Percentiles rank a stretch among this genome's conserved stretches.
Conservation (phyloP, 2,113 vertebrate genomes). For the Gallinago media region DNA sequence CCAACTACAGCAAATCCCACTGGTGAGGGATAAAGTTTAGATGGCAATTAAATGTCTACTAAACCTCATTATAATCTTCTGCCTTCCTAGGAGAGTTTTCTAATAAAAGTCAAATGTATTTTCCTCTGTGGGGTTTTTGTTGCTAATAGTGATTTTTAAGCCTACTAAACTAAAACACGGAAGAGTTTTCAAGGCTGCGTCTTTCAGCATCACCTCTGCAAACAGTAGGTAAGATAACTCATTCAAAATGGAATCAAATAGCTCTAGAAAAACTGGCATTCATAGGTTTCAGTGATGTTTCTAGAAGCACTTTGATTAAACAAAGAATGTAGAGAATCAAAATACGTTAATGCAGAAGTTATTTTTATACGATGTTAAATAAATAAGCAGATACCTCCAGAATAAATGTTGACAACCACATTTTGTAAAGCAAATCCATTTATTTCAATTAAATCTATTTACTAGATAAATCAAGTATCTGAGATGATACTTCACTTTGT, state of each 20-base stretch:
- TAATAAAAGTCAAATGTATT: not conserved
- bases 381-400: not conserved
- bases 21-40: not conserved
- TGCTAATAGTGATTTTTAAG: not conserved
- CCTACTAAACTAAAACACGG: not conserved
- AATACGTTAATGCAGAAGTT: not conserved
- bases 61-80: not conserved
- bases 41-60: not conserved
- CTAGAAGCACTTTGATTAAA: not conserved
- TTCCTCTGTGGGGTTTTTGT: not conserved
- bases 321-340: not conserved
- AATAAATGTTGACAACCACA: not conserved
- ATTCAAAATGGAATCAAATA: not conserved
- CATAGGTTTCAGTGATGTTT: not conserved
- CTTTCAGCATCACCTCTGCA: not conserved
- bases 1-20: not conserved
- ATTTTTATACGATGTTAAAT: not conserved
- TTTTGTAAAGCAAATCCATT: not conserved
- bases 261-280: not conserved
- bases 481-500: not conserved
- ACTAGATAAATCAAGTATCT: not conserved
- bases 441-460: not conserved
- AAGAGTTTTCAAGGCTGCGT: not conserved
- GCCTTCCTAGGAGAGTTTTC: not conserved
- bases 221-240: not conserved